Base-by-base conservation (phyloP, 2,888 invertebrate genomes). In the Nezara viridula region DNA sequence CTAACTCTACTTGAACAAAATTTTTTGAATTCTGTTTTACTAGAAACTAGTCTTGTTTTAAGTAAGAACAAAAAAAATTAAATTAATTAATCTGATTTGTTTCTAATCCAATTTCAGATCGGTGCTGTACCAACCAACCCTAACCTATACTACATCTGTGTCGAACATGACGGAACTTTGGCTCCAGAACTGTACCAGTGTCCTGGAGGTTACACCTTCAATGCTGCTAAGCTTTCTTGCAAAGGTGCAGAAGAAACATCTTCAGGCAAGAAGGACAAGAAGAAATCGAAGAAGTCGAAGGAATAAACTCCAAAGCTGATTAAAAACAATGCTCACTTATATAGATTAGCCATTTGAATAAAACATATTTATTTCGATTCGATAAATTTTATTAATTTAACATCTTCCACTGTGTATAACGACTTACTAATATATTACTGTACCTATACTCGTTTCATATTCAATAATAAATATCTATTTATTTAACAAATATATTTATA, bases 111-210 rank as follows among this genome's bases (percentile, higher is more conserved):
- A n/a, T 86, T 86, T 37, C 50, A 86, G 86, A 50, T 86, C 24
- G 86, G 50, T 4, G 6, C 86, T 21, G 32, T 86, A 14, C 49
- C 86, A 27, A 37, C 32, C 7, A 47, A 86, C 21, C 27, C 49
- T 3, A 50, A 49, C 86, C 32, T 50, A 1, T 86, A 86, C 86
- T 86, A 50, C 37, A 47, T 86, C 27, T 86, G 86, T 32, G 32
- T 86, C 5, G 86, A 86, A 37, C 40, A 10, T 21, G 50, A 86
- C 24, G 50, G 50, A 27, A 86, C 86, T 9, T 32, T 86, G 16
- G 86, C 86, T 86, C 86, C 86, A 19, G 86, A 86, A 47, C 32
- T 86, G 50, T 21, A 50, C 19, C 40, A 50, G 32, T 86, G 86
- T 32, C 50, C 86, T 12, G 86, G 49, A 0, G 86, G 86, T n/a